Base-by-base conservation (phyloP, 1,140 invertebrate genomes). In the Danaus melanippus region DNA sequence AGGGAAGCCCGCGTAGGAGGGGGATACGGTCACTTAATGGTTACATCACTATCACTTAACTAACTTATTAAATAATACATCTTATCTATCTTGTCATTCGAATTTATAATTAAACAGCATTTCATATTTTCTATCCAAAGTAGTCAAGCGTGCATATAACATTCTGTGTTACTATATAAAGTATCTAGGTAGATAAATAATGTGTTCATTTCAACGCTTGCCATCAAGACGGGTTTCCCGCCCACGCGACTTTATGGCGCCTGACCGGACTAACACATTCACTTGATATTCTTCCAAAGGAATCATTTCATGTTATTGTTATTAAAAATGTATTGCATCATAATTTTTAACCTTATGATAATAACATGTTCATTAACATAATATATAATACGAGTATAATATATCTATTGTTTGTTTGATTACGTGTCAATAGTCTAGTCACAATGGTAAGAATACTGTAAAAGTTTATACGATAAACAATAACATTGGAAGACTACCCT, bases 181-280 rank as follows among this genome's bases (percentile, higher is more conserved):
- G 32, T 50, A 49, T 41, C 44, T 58, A 66, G 50, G 50, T 67
- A 64, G 60, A 65, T 62, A 64, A 46, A 71, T 64, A 64, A 62
- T 63, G 62, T 66, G 66, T 70, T 75, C 67, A 71, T 77, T 77
- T 76, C 67, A 66, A 72, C 67, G 73, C 67, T 79, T 62, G 72
- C 66, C 61, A 73, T 71, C 63, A 78, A 79, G 79, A 86, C 80
- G 79, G 83, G 83, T 84, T 84, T 84, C 80, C 80, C 83, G 78
- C 81, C 83, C 73, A 86, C 81, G 78, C 83, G 83, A 84, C 80
- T 74, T 71, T 55, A 67, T 79, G 81, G 81, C 83, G 83, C 83
- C 83, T 60, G 73, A 65, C 67, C 71, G 68, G 62, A 74, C 66
- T 64, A 71, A 66, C 67, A 74, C 60, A 75, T 73, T 73, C 69